These are phyloP conservation scores for Kryptolebias ocellatus DNA, from an alignment of 2,797 vertebrate species.

Conservation along the genomic window DNA sequence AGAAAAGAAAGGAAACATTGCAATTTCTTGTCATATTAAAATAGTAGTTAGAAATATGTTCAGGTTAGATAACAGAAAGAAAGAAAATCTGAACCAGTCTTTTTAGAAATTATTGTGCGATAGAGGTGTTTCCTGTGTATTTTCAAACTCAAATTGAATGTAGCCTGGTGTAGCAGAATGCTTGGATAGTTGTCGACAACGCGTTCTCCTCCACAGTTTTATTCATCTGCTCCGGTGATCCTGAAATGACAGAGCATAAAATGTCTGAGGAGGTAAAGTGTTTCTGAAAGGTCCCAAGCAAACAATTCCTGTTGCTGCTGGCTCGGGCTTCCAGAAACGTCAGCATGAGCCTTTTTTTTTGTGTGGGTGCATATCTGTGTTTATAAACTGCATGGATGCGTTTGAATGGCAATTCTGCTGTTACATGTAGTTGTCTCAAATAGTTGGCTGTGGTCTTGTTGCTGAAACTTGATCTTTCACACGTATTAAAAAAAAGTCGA, in stretches of 20 bases:
- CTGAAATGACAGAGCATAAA: conserved; percentile 50
- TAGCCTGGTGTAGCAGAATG: conserved; percentile 32
- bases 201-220: conserved; percentile 24
- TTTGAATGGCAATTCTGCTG: conserved; percentile 39
- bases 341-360: conserved; percentile 11
- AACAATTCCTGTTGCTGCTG: conserved; percentile 62
- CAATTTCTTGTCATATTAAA: no score
- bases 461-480: conserved; percentile 40
- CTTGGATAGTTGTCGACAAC: conserved; percentile 35
- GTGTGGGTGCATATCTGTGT: conserved; percentile 12
- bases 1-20: no score
- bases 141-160: conserved; percentile 23
- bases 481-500: conserved; percentile 33
- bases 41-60: no score
- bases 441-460: conserved; percentile 24
- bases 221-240: conserved; percentile 62
- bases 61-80: no score
- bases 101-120: conserved; percentile 18
- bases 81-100: conserved; percentile 21
- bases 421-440: conserved; percentile 20
- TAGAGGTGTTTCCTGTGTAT: conserved; percentile 32
- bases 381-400: conserved; percentile 29
- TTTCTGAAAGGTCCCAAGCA: conserved; percentile 57
- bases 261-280: conserved; percentile 49
- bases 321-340: conserved; percentile 29